Evolutionary conservation across 2,797 vertebrate species (phyloP), one percentile per base, ranked within the genome.

Genomic region (Siniperca undulata): DNA sequence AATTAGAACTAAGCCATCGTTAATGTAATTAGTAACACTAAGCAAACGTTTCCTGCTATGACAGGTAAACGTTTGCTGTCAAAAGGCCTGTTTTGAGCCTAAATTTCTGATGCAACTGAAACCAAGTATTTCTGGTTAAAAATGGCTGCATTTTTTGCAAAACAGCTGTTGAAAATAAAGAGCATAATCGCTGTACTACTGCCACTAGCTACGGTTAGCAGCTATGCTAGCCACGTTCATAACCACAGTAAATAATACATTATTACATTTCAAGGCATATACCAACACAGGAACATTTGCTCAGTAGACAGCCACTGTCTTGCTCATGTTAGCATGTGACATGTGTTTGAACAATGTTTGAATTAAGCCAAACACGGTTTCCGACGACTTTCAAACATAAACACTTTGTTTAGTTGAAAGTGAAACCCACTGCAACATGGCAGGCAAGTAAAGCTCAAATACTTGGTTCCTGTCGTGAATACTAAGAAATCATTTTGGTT

Each of bases 401-500:
- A 58, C 46, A 75, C 24, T 36, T 53, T 65, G 14, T 78, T 42
- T 55, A 19, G 20, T 48, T 77, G 22, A 30, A 72, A 10, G 70
- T 42, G 17, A 73, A 77, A 42, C 11, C 20, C 14, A 16, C 55
- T 44, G 27, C 30, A 55, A 44, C 14, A 30, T 76, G 16, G 11
- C 16, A 19, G 13, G 38, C 27, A 78, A 78, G 38, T 30, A 22
- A 40, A 78, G 17, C 24, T 56, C 1, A 20, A 61, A 76, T 66
- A 46, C 50, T 65, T 17, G 10, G 30, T 56, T 62, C 27, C 64
- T 64, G 50, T 22, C 7, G 0, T 68, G 19, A 17, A 56, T 30
- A 27, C 59, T 20, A 52, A 59, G 65, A 74, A 12, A 5, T 70
- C 6, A 3, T 50, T 80, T 42, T 65, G 38, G 34, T 66, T 40